Conservation (phyloP, 1,140 invertebrate genomes). For the Pristionchus pacificus region DNA sequence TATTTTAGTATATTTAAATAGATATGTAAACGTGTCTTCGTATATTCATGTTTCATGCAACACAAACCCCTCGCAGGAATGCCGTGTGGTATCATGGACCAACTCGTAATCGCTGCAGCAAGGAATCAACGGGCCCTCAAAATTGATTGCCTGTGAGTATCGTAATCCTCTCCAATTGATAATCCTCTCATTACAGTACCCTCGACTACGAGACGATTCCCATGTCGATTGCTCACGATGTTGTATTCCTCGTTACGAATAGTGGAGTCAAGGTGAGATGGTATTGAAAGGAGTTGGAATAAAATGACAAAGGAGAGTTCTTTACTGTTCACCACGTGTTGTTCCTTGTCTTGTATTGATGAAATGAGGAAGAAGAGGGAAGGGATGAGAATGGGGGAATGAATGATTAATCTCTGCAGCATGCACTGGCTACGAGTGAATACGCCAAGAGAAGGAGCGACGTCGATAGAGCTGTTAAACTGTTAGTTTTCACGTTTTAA, state of each 20-base stretch:
- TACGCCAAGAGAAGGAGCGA: conserved; percentile 15
- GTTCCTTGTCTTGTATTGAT: too few relatives aligned
- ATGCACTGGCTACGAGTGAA: conserved; percentile 9
- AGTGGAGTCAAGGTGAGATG: conserved; percentile 12
- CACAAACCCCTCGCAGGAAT: not conserved
- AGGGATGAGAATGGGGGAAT: too few relatives aligned
- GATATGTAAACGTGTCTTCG: too few relatives aligned
- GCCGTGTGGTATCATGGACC: conserved; percentile 24
- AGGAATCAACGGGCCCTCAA: not conserved
- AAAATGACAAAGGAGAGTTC: too few relatives aligned
- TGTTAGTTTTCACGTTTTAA: conserved; percentile 12
- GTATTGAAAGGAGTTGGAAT: too few relatives aligned
- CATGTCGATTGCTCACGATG: conserved; percentile 6
- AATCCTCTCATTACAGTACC: conserved; percentile 5
- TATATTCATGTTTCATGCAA: too few relatives aligned
- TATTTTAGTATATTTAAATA: too few relatives aligned
- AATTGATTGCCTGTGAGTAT: conserved; percentile 19
- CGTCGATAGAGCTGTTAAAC: conserved; percentile 16
- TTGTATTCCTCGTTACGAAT: conserved; percentile 17
- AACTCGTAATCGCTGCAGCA: conserved; percentile 13
- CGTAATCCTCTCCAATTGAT: not conserved
- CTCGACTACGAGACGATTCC: conserved; percentile 12
- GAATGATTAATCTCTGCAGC: too few relatives aligned
- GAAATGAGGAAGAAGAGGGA: too few relatives aligned
- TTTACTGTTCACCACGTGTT: too few relatives aligned